Percentiles rank a stretch among this genome's conserved stretches.
These are phyloP conservation scores for Oenanthe melanoleuca DNA, from an alignment of 2,113 vertebrate species.

Conservation along the genomic window DNA sequence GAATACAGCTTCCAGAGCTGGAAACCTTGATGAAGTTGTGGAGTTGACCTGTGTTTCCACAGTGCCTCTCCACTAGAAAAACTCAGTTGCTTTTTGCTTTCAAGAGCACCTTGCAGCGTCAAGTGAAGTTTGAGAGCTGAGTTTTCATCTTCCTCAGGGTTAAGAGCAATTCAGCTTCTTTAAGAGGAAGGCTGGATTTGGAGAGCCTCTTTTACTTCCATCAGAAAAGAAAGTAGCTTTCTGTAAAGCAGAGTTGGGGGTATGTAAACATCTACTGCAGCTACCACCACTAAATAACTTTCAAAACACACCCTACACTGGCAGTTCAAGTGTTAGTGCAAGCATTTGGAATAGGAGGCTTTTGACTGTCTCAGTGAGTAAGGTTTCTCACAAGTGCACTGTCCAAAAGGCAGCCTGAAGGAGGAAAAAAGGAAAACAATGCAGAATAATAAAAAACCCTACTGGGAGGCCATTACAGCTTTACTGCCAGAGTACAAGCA, in stretches of 20 bases:
- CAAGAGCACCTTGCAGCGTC: background rate
- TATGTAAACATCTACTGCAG: background rate
- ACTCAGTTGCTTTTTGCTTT: background rate
- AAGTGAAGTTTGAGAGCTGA: background rate
- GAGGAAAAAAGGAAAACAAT: background rate
- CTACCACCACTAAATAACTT: background rate
- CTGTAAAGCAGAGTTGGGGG: background rate
- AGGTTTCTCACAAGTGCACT: background rate
- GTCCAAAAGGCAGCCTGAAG: background rate
- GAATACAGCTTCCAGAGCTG: background rate
- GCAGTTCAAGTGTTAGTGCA: background rate
- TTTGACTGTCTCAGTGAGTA: background rate
- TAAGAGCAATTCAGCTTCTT: background rate
- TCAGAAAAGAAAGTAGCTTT: background rate
- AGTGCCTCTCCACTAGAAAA: background rate
- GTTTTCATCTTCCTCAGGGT: background rate
- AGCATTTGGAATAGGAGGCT: no score
- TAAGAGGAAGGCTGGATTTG: background rate
- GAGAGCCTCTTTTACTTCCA: background rate
- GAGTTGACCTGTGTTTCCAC: background rate
- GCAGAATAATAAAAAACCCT: background rate
- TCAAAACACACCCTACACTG: background rate
- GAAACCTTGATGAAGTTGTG: background rate
- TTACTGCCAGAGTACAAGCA: constrained; percentile 42
- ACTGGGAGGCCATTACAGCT: background rate